Conservation (phyloP, 2,113 vertebrate genomes). For the Martes martes region DNA sequence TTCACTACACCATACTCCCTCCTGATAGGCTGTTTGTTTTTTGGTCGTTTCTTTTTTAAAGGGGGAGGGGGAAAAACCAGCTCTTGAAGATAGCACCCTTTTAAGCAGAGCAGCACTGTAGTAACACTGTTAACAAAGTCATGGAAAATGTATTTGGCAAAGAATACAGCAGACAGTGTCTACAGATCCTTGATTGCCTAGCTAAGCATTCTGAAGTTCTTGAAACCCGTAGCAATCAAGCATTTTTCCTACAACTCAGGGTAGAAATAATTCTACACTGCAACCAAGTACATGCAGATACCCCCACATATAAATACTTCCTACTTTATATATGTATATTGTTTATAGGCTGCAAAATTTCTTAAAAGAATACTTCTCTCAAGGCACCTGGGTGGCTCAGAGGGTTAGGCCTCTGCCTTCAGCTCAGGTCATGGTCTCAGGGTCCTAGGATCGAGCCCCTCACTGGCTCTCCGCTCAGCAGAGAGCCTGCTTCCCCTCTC, state of each 20-base stretch:
- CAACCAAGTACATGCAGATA: not conserved
- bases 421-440: too few species aligned
- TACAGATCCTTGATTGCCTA: not conserved
- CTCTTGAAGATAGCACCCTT: not conserved
- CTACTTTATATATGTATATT: not conserved
- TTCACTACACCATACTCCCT: not conserved
- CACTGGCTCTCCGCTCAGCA: too few species aligned
- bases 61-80: not conserved
- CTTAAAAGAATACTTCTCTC: slow-evolving; percentile 7
- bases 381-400: too few species aligned
- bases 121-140: not conserved
- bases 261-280: not conserved
- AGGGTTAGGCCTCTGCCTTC: too few species aligned
- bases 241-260: not conserved
- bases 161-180: not conserved
- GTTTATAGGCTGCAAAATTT: slow-evolving; percentile 7
- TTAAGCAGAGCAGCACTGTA: not conserved
- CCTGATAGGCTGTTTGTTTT: not conserved
- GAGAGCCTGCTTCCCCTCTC: too few species aligned
- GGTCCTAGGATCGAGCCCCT: too few species aligned
- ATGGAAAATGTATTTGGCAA: not conserved
- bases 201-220: not conserved
- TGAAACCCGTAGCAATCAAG: not conserved
- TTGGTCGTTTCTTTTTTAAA: not conserved
- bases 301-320: not conserved